These are phyloP conservation scores for Allolobophora icterica DNA, from an alignment of 2,888 invertebrate genomes.

Conservation along the genomic window DNA sequence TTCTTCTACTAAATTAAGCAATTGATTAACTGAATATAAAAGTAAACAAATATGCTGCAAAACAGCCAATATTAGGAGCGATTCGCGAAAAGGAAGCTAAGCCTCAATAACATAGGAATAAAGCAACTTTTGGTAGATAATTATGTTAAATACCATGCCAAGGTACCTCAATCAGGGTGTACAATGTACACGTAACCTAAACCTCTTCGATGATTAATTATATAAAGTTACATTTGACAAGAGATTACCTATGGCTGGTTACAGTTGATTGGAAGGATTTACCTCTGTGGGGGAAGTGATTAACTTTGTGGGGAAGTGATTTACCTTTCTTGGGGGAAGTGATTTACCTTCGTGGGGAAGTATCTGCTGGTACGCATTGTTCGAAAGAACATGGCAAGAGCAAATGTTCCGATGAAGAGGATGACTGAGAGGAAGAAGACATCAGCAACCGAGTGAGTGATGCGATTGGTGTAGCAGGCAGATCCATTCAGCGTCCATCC, in stretches of 20 bases:
- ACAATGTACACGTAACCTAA: too few species aligned
- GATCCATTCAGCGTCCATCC: slow-evolving; percentile 35
- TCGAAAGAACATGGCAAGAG: slow-evolving; percentile 84
- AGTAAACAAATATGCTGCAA: too few species aligned
- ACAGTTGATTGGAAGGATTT: slow-evolving; percentile 51
- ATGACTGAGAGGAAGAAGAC: slow-evolving; percentile 92
- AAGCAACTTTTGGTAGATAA: too few species aligned
- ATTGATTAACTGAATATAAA: background rate
- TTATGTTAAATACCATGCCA: too few species aligned
- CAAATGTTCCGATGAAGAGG: slow-evolving; percentile 88
- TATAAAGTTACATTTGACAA: background rate
- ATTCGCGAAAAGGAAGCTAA: too few species aligned
- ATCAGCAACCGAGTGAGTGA: slow-evolving; percentile 67
- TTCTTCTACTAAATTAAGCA: background rate
- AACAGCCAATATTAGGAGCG: too few species aligned
- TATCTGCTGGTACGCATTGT: slow-evolving; percentile 89
- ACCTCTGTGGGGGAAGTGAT: slow-evolving; percentile 87
- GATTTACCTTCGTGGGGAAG: slow-evolving; percentile 84
- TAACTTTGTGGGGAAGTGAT: too few species aligned
- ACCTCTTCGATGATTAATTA: too few species aligned
- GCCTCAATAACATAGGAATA: too few species aligned
- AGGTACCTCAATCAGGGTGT: too few species aligned
- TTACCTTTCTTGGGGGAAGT: too few species aligned
- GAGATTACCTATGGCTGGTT: background rate
- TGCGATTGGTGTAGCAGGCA: slow-evolving; percentile 27